Percentiles rank a stretch among this genome's conserved stretches.
Conservation (phyloP, 2,797 vertebrate species). For the Paguma larvata region DNA sequence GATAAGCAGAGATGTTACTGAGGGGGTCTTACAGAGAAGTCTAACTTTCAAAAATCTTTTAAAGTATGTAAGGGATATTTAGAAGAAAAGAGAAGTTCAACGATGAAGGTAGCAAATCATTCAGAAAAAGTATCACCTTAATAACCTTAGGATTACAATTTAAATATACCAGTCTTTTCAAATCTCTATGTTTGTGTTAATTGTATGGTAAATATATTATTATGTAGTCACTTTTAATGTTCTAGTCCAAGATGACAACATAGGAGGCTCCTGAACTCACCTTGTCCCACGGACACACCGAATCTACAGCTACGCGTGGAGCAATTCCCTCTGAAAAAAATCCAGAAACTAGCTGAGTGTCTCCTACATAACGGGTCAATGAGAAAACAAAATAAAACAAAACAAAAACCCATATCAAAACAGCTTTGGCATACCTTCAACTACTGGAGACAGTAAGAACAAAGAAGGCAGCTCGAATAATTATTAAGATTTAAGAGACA, state of each 20-base stretch:
- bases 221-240: background rate
- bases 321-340: background rate
- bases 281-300: background rate
- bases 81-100: background rate
- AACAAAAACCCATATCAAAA: background rate
- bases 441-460: background rate
- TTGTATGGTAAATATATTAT: background rate
- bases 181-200: background rate
- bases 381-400: background rate
- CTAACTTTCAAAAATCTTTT: slow-evolving; percentile 3
- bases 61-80: background rate
- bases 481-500: background rate
- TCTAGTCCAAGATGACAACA: background rate
- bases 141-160: background rate
- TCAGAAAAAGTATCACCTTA: slow-evolving; percentile 6
- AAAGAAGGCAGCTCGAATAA: background rate
- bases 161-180: slow-evolving; percentile 1
- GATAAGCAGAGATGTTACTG: background rate
- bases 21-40: background rate
- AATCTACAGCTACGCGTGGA: background rate
- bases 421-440: background rate
- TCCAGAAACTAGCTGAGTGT: background rate
- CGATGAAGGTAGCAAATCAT: background rate
- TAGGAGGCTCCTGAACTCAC: background rate
- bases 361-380: background rate